Base-by-base conservation (phyloP, 2,113 vertebrate genomes). In the Opisthocomus hoazin region DNA sequence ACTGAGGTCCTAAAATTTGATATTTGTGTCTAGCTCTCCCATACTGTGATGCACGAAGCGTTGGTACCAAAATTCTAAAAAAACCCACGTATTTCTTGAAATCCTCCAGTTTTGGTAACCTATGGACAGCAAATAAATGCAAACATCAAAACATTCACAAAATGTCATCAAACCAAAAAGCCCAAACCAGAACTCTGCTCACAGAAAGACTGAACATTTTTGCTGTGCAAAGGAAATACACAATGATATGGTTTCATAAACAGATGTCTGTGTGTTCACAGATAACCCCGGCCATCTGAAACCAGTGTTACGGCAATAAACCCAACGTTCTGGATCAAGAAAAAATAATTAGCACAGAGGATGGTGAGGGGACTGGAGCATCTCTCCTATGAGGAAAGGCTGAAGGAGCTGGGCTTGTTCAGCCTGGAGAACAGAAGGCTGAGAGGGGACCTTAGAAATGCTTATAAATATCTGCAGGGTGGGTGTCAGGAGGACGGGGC, bases 31-130 rank as follows among this genome's bases (percentile, higher is more conserved):
- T 15, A 64, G 73, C 27, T 26, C 36, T 70, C 54, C 6, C n/a
- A 26, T 0, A 0, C 22, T 26, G 10, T 1, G 14, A 91, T 13
- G 14, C 39, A 30, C 13, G 36, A 83, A 46, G 27, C 10, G 29
- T 43, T 26, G 29, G 6, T 4, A 36, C 24, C 73, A 39, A 75
- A 75, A 79, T 10, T 18, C 9, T 29, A 41, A 64, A 29, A 73
- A 80, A 18, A 0, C n/a, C n/a, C 2, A 15, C 10, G 20, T n/a
- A 39, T 75, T 91, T 82, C 69, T 74, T 70, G 32, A 75, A 79
- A 61, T 69, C 39, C 53, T 46, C 48, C 3, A 8, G 15, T 88
- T 85, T 82, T 50, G 30, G 37, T 54, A 80, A 51, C 5, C 7
- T 34, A 7, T 3, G 18, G 4, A 15, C 6, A 65, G 66, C 41